Evolutionary conservation across 2,797 vertebrate genomes (phyloP), one percentile per base, ranked within the genome.

Genomic region (Rhynchonycteris naso): DNA sequence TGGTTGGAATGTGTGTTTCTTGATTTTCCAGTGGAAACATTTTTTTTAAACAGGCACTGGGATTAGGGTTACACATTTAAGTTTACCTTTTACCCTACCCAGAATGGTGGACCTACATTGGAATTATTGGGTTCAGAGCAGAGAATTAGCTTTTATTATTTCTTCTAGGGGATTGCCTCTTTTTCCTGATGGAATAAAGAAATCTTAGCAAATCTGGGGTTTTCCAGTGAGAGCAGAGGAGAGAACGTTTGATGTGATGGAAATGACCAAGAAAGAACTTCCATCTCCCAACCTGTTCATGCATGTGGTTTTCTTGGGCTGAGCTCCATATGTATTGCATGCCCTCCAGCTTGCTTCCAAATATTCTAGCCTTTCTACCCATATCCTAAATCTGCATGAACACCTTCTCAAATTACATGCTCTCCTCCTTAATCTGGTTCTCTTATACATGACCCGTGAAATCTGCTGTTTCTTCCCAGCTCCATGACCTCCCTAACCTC

Each of bases 251-350:
- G 78, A 93, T 96, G 95, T 96, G 89, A 95, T 89, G 91, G 93
- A 96, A 96, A 95, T 94, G 87, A 97, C 95, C 95, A 96, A 97
- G 96, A 97, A 97, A 96, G 96, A 96, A 96, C 92, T 94, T 95
- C 90, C 88, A 93, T 94, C 72, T 93, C 95, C 95, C 50, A n/a
- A 59, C 94, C 88, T 92, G 58, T 79, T 96, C 96, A 96, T 95
- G 97, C 97, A 97, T 97, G 97, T 94, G 66, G 56, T 95, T 97
- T 96, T 96, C 96, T 95, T 92, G 72, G 84, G 92, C 97, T 96
- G 95, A 96, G 95, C 97, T 96, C 96, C 96, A 95, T 79, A 93
- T 97, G 80, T 96, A 88, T 76, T 96, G 97, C 97, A 97, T 96
- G 97, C 81, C 33, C 38, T 96, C 71, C 91, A 81, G 88, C 95